A percentile compares a stretch with the other conserved stretches of the same genome.
phyloP scores from a whole-genome alignment of 2,113 vertebrate genomes.

The Pygoscelis adeliae region DNA sequence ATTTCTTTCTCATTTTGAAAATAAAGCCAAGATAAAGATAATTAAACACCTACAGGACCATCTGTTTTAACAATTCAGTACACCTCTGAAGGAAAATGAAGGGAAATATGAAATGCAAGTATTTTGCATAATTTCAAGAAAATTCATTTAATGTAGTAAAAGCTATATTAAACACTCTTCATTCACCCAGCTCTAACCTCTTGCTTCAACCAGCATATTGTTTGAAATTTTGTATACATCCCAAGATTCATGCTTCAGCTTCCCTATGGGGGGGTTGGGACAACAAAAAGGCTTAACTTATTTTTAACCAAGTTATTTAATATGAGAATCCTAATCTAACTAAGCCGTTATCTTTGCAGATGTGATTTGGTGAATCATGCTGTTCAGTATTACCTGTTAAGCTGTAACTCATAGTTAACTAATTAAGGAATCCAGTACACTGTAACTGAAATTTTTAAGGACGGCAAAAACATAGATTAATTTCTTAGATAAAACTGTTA shows the following conservation, averaged over 20 bases:
- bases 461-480: background rate
- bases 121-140: background rate
- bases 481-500: background rate
- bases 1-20: background rate
- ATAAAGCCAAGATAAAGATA: background rate
- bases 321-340: background rate
- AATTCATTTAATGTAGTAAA: background rate
- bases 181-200: background rate
- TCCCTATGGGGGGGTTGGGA: fast-evolving
- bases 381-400: conserved; percentile 24
- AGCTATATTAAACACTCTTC: background rate
- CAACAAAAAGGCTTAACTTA: background rate
- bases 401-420: background rate
- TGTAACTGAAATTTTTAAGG: background rate
- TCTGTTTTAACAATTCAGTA: background rate
- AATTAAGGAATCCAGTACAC: background rate
- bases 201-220: background rate
- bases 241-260: background rate
- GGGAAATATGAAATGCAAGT: background rate
- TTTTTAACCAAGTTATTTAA: conserved; percentile 12
- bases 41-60: conserved; percentile 2
- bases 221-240: background rate
- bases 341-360: background rate
- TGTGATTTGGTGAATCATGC: conserved; percentile 11
- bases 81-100: background rate